Conservation (phyloP, 2,113 vertebrate species). For the Chionomys nivalis region DNA sequence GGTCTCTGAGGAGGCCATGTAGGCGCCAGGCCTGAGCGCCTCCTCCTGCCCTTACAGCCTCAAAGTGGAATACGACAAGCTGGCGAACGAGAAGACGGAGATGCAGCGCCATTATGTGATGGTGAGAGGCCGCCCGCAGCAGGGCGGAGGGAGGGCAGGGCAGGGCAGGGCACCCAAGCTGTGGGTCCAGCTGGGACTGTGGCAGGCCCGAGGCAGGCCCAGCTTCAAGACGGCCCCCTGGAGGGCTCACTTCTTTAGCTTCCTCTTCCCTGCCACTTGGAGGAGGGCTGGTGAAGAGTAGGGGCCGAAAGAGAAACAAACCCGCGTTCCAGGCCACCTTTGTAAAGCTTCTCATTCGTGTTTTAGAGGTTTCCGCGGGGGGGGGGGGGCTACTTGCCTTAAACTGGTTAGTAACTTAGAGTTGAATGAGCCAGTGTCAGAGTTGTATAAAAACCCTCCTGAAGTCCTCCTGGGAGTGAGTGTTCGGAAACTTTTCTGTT, state of each 20-base stretch:
- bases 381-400: neutral
- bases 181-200: neutral
- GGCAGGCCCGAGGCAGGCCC: neutral
- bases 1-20: neutral
- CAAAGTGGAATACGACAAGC: constrained; percentile 97
- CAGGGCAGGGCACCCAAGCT: neutral
- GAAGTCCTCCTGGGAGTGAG: constrained; percentile 37
- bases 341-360: constrained; percentile 21
- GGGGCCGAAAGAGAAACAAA: constrained; percentile 32
- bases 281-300: neutral
- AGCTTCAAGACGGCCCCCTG: neutral
- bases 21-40: constrained; percentile 44
- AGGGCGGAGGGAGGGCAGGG: neutral
- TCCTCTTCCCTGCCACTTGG: neutral
- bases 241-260: neutral
- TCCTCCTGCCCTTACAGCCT: constrained; percentile 69
- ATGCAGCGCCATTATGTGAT: constrained; percentile 99
- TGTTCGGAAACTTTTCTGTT: constrained; percentile 64
- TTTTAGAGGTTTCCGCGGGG: constrained; percentile 29
- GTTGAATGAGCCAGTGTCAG: neutral
- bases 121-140: constrained; percentile 87
- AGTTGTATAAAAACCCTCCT: constrained; percentile 26
- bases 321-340: constrained; percentile 3
- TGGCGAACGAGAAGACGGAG: constrained; percentile 97
- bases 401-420: neutral